Conservation (phyloP, 2,888 invertebrate species). For the Agrotis segetum region DNA sequence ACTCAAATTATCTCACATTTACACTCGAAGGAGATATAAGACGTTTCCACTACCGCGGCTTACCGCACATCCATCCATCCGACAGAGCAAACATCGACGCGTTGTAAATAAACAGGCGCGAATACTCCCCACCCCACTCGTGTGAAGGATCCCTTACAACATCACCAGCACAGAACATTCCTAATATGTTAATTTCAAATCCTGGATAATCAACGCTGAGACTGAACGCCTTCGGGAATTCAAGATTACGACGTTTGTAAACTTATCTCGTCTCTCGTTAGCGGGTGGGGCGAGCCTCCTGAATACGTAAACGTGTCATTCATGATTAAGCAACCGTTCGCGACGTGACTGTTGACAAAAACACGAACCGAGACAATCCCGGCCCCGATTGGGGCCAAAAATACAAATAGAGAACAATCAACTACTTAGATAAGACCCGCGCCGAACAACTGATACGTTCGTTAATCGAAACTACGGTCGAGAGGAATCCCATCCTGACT, state of each 20-base stretch:
- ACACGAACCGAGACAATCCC: constrained; percentile 76
- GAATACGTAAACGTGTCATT: constrained; percentile 89
- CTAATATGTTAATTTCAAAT: constrained; percentile 88
- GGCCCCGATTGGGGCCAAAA: constrained; percentile 69
- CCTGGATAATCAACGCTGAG: constrained; percentile 87
- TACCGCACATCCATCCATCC: constrained; percentile 51
- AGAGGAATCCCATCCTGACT: constrained; percentile 31
- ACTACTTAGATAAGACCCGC: constrained; percentile 58
- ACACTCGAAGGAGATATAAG: constrained; percentile 43
- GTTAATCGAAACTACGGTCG: constrained; percentile 56
- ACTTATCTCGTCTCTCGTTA: constrained; percentile 90
- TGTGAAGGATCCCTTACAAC: constrained; percentile 59
- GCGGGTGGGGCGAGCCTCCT: constrained; percentile 82
- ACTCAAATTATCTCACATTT: constrained; percentile 43
- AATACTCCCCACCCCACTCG: constrained; percentile 31
- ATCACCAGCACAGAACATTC: constrained; percentile 65
- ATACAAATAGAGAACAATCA: constrained; percentile 64
- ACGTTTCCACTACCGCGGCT: constrained; percentile 39
- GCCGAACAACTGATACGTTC: constrained; percentile 50
- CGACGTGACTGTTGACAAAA: constrained; percentile 86
- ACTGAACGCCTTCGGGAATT: constrained; percentile 85
- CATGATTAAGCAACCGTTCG: constrained; percentile 86
- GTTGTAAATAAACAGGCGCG: constrained; percentile 52
- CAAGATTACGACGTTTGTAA: constrained; percentile 88
- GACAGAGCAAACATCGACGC: constrained; percentile 45